Percentiles rank a stretch among this genome's conserved stretches.
These are phyloP conservation scores for Alentia gelatinosa DNA, from an alignment of 2,888 invertebrate genomes.

Conservation along the genomic window DNA sequence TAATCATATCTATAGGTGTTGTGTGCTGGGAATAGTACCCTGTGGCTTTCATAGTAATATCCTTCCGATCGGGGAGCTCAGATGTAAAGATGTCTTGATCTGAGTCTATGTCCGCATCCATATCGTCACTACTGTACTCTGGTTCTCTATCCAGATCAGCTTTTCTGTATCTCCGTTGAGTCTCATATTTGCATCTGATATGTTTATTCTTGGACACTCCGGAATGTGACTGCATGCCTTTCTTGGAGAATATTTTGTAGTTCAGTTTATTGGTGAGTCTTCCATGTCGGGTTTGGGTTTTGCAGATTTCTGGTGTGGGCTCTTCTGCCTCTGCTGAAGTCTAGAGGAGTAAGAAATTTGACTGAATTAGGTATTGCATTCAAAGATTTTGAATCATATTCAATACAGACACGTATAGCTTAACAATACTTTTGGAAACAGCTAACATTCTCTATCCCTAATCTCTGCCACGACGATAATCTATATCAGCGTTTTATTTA, in stretches of 20 bases:
- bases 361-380: too few relatives aligned
- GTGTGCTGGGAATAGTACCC: not conserved
- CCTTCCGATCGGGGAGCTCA: too few relatives aligned
- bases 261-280: not conserved
- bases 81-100: not conserved
- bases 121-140: slow-evolving; percentile 29
- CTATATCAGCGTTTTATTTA: too few relatives aligned
- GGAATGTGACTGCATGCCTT: not conserved
- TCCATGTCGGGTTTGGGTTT: slow-evolving; percentile 19
- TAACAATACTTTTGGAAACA: too few relatives aligned
- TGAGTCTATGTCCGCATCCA: not conserved
- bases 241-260: slow-evolving; percentile 10
- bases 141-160: not conserved
- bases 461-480: too few relatives aligned
- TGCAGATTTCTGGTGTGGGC: not conserved
- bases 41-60: too few relatives aligned
- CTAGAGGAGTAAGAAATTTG: not conserved
- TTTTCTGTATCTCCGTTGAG: not conserved
- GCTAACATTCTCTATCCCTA: too few relatives aligned
- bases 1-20: not conserved
- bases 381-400: too few relatives aligned
- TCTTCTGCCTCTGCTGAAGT: not conserved
- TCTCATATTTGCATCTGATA: not conserved
- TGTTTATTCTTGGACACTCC: not conserved
- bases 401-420: too few relatives aligned